Evolutionary conservation across 2,888 invertebrate species (phyloP).

Genomic region (Polymixis flavicincta): DNA sequence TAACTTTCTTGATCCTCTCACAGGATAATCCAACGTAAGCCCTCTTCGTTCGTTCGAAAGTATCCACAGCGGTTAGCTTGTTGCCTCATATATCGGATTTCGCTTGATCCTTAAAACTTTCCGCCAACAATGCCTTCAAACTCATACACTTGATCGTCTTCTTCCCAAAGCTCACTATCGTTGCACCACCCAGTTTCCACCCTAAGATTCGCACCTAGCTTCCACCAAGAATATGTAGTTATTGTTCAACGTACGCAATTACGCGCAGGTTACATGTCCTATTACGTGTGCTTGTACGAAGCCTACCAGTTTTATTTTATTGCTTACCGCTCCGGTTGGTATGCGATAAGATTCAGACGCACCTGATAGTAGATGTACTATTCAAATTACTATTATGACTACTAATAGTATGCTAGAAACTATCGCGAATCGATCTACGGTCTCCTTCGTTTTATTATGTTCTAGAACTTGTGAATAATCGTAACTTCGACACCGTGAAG

Average conservation of each 20-base stretch:
- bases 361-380: conserved; percentile 49
- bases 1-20: conserved; percentile 8
- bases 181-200: conserved; percentile 12
- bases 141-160: conserved; percentile 12
- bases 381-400: conserved; percentile 52
- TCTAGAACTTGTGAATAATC: conserved; percentile 39
- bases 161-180: not conserved
- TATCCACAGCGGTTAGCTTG: conserved; percentile 8
- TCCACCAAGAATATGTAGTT: conserved; percentile 35
- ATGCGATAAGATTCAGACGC: conserved; percentile 61
- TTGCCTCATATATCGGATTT: conserved; percentile 21
- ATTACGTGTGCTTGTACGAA: conserved; percentile 49
- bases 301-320: conserved; percentile 67
- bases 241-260: conserved; percentile 68
- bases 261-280: conserved; percentile 64
- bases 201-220: conserved; percentile 24
- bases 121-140: conserved; percentile 1
- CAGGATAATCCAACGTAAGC: conserved; percentile 27
- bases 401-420: conserved; percentile 52
- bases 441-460: conserved; percentile 31
- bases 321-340: conserved; percentile 73
- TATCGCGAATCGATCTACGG: conserved; percentile 34
- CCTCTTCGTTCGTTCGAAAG: conserved; percentile 9
- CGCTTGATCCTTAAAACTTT: conserved; percentile 36
- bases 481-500: conserved; percentile 45